Base-by-base conservation (phyloP, 2,797 vertebrate species). In the Mormyrops attenuatus region DNA sequence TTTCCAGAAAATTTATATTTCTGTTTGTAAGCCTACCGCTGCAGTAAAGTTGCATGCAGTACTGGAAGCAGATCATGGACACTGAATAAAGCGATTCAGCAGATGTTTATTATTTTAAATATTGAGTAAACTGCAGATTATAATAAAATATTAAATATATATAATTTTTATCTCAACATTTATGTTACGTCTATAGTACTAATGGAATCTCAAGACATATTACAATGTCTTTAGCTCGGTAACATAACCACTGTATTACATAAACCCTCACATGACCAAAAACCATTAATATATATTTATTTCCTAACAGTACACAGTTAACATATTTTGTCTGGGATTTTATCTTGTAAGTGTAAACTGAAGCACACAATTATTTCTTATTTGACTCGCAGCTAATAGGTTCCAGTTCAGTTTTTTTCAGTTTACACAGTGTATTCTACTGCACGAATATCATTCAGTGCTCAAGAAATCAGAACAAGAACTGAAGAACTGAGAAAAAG, bases 1-100 rank as follows among this genome's bases (percentile, higher is more conserved):
- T 69, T 50, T 88, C 53, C 66, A 69, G 22, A 90, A 57, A 89
- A 87, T 86, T 88, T 88, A 73, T 47, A 80, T 4, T 90, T 44
- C 88, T 49, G 77, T 57, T 85, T 60, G 63, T 88, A 88, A 22
- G 73, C 82, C 86, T 82, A 85, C 47, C 89, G 17, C 85, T 89
- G 60, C 60, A 86, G 84, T 49, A 22, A 66, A 49, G 60, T 50
- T 52, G 80, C 84, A 82, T 89, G 60, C 84, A 53, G 30, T 69
- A 86, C 44, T 87, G 89, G 89, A 86, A 66, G 44, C 8, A 38
- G 84, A 86, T 89, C 26, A 53, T 55, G 34, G 89, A 60, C 66
- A 89, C 17, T 60, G n/a, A 89, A 86, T 86, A 84, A 89, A 89
- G 2, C 3, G 17, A 89, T 89, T 82, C n/a, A 89, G 84, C 26